These are phyloP conservation scores for Cinclus mexicanus DNA, from an alignment of 2,113 vertebrate genomes.

Conservation along the genomic window DNA sequence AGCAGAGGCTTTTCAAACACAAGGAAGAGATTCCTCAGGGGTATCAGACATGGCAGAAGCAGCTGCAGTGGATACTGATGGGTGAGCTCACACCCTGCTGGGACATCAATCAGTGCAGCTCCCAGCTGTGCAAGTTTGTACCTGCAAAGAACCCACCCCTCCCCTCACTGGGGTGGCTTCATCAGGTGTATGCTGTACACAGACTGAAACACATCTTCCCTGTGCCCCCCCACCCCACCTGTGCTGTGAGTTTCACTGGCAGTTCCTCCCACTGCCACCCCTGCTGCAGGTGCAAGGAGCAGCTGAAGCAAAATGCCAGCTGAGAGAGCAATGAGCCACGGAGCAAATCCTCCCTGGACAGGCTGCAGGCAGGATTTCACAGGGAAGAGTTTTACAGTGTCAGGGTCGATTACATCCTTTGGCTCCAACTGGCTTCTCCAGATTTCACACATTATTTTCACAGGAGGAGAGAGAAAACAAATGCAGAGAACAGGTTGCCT, in stretches of 20 bases:
- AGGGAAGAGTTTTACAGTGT: neutral
- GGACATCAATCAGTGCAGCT: neutral
- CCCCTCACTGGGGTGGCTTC: fast-evolving
- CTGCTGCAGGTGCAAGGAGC: neutral
- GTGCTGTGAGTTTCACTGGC: neutral
- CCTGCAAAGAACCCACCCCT: neutral
- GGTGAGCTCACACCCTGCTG: neutral
- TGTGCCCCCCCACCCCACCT: neutral
- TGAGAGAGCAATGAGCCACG: neutral
- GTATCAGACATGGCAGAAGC: neutral
- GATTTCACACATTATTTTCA: conserved; percentile 16
- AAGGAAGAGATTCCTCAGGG: neutral
- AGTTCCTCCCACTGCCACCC: neutral
- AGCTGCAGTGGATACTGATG: neutral
- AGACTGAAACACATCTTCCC: neutral
- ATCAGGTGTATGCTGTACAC: fast-evolving
- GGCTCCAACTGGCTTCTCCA: neutral
- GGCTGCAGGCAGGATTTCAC: neutral
- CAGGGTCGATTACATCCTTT: neutral
- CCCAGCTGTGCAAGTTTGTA: neutral
- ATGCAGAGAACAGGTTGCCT: neutral
- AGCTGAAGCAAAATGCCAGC: conserved; percentile 4
- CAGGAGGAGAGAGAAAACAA: neutral
- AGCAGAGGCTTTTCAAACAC: neutral
- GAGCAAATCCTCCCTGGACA: neutral